Evolutionary conservation across 2,797 vertebrate species (phyloP).

Genomic region (Cephalopachus bancanus): DNA sequence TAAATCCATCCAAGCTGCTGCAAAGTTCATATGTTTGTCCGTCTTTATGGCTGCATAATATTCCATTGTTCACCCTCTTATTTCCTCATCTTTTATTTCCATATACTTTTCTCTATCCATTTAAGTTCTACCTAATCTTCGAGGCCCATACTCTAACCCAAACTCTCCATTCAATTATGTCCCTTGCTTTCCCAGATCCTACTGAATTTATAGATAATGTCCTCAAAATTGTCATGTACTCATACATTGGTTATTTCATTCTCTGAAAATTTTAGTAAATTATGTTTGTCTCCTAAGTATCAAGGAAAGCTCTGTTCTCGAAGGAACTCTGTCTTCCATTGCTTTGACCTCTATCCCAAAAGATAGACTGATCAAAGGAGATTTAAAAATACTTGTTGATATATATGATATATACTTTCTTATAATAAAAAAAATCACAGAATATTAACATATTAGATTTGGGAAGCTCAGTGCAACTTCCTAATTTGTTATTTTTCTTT

Average conservation of each 20-base stretch:
- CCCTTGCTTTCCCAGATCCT: background rate
- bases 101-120: background rate
- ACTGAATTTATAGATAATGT: background rate
- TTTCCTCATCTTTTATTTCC: background rate
- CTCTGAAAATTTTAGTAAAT: background rate
- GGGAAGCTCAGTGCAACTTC: background rate
- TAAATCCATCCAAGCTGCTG: too few species aligned
- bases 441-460: background rate
- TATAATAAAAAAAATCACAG: background rate
- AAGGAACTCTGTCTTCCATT: background rate
- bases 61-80: background rate
- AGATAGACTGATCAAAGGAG: background rate
- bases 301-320: background rate
- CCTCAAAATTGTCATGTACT: background rate
- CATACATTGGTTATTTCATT: background rate
- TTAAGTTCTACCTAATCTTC: background rate
- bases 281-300: background rate
- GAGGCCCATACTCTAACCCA: background rate
- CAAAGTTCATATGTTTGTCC: too few species aligned
- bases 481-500: constrained; percentile 42
- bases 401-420: background rate
- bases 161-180: background rate
- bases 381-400: background rate
- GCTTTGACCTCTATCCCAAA: background rate
- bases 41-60: too few species aligned